Base-by-base conservation (phyloP, 2,888 invertebrate species). In the Rhaphigaster nebulosa region DNA sequence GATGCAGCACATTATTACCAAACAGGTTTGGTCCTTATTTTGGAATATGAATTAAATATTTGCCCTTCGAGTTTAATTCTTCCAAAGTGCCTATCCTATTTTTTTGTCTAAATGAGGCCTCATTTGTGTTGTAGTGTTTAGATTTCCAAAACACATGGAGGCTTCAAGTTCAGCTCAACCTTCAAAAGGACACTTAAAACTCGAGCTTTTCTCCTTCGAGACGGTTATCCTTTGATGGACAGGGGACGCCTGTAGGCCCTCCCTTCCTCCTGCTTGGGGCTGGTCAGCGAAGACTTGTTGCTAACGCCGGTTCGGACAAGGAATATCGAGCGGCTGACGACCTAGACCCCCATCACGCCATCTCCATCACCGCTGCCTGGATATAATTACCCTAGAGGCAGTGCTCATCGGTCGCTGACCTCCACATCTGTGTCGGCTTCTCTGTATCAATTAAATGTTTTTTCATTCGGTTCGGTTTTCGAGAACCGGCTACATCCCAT, bases 381-480 rank as follows among this genome's bases (percentile, higher is more conserved):
- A 52, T 60, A 90, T 90, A 90, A 90, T 90, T 90, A 90, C 41
- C 60, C 34, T 60, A 56, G 0, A 41, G 90, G 41, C 90, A 87
- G 87, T 87, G 60, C 29, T 90, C 87, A 8, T 38, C 90, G 90
- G 90, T 87, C 90, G 56, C 54, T 84, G 90, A 90, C 60, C 90
- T 52, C 90, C 29, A 26, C 34, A 38, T 50, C 65, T 89, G 23
- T 70, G 80, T n/a, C 52, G 26, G 20, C 76, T 70, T 45, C 76
- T 89, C 1, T 89, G 38, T 70, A 41, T 89, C 45, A 84, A 45
- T 84, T 84, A 84, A 13, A 84, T 26, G 26, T 41, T 41, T 84
- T 45, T 41, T n/a, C 45, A 45, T 84, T 84, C 45, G 45, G n/a
- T 45, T 84, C 84, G n/a, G 84, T 84, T 84, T 50, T 38, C 20